phyloP scores from a whole-genome alignment of 2,113 vertebrate genomes.

The Eubucco bourcierii region DNA sequence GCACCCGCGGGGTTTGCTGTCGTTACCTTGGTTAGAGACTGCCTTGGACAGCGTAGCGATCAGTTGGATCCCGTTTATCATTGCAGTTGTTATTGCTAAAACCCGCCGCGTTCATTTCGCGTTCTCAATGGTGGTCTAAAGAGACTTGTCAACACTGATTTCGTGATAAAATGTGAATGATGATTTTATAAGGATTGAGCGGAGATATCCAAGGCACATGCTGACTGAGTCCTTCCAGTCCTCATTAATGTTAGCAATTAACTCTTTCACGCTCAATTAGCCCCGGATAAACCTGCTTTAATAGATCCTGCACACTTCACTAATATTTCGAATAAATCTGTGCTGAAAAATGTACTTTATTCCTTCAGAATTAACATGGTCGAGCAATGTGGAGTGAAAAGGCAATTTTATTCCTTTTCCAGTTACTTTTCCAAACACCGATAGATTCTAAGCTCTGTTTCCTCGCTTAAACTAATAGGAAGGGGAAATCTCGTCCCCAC shows the following conservation, averaged over 20 bases:
- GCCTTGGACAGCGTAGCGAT: neutral
- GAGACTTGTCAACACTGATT: conserved; percentile 49
- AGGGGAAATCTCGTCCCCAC: neutral
- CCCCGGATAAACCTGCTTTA: conserved; percentile 68
- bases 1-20: neutral
- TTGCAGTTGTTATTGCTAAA: neutral
- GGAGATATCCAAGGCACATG: conserved; percentile 45
- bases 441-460: neutral
- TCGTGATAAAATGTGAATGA: conserved; percentile 60
- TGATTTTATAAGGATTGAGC: conserved; percentile 58
- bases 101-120: neutral
- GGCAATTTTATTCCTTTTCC: conserved; percentile 13
- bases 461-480: neutral
- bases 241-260: conserved; percentile 77
- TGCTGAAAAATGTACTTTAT: conserved; percentile 13
- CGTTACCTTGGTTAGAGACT: neutral
- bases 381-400: neutral
- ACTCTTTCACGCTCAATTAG: conserved; percentile 77
- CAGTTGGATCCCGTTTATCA: neutral
- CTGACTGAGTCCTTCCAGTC: conserved; percentile 52
- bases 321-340: conserved; percentile 57
- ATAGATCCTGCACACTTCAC: conserved; percentile 75
- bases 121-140: conserved; percentile 1
- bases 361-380: neutral
- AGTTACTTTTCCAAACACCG: neutral